These are phyloP conservation scores for Listronotus bonariensis DNA, from an alignment of 1,140 invertebrate species.

Conservation along the genomic window DNA sequence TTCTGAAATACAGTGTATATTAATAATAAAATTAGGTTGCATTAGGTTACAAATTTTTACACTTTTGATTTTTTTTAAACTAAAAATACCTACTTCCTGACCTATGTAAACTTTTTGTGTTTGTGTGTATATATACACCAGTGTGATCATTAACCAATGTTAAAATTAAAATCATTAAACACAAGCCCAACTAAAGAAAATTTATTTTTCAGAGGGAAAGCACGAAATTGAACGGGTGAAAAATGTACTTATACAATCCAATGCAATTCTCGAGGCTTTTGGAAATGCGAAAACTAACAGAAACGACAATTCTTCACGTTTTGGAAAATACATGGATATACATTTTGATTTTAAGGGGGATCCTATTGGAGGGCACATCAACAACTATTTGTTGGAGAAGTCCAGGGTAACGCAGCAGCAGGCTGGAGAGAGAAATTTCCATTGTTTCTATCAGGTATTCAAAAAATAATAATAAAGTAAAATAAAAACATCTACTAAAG, in stretches of 20 bases:
- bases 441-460: constrained; percentile 93
- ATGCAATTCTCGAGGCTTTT: constrained; percentile 94
- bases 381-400: constrained; percentile 96
- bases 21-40: too few species aligned
- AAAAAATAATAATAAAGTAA: too few species aligned
- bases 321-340: constrained; percentile 99
- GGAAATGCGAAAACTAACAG: constrained; percentile 97
- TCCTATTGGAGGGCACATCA: constrained; percentile 94
- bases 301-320: constrained; percentile 96
- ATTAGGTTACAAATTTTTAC: too few species aligned
- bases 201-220: constrained; percentile 68
- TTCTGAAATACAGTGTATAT: too few species aligned
- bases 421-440: constrained; percentile 93
- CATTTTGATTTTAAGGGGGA: constrained; percentile 99
- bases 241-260: constrained; percentile 95
- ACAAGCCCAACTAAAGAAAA: too few species aligned
- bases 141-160: too few species aligned
- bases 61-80: too few species aligned
- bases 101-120: too few species aligned
- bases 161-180: too few species aligned
- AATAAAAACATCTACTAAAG: too few species aligned
- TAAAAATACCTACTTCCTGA: too few species aligned
- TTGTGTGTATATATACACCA: too few species aligned
- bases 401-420: constrained; percentile 93
- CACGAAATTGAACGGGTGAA: constrained; percentile 97